Conservation (phyloP, 1,140 invertebrate genomes). For the Medauroidea extradentata region DNA sequence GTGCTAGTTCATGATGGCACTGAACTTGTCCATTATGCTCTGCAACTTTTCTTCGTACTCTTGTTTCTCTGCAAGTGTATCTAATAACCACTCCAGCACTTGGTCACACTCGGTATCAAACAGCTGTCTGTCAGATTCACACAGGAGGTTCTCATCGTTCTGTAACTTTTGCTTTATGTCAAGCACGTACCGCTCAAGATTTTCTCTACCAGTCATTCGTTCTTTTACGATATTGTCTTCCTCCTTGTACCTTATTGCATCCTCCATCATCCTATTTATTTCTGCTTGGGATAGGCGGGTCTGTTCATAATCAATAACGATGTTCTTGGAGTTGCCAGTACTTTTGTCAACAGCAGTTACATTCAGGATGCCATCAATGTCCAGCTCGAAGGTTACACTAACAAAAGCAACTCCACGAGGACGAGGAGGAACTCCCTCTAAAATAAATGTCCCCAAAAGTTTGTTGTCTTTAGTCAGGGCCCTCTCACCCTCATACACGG, state of each 20-base stretch:
- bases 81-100: slow-evolving; percentile 57
- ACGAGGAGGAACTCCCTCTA: slow-evolving; percentile 33
- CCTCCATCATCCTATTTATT: slow-evolving; percentile 59
- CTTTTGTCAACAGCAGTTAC: slow-evolving; percentile 54
- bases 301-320: slow-evolving; percentile 55
- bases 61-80: slow-evolving; percentile 57
- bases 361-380: slow-evolving; percentile 38
- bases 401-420: slow-evolving; percentile 52
- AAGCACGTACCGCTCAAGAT: slow-evolving; percentile 61
- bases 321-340: slow-evolving; percentile 48
- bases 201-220: no score
- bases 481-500: slow-evolving; percentile 54
- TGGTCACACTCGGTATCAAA: slow-evolving; percentile 49
- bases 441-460: slow-evolving; percentile 58
- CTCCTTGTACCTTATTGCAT: slow-evolving; percentile 54
- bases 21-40: slow-evolving; percentile 48
- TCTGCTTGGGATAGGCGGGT: slow-evolving; percentile 51
- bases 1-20: slow-evolving; percentile 51
- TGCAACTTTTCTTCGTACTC: slow-evolving; percentile 57
- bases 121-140: slow-evolving; percentile 38
- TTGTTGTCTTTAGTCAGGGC: slow-evolving; percentile 54
- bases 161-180: slow-evolving; percentile 55
- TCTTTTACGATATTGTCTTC: no score
- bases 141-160: slow-evolving; percentile 40
- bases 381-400: slow-evolving; percentile 40